Evolutionary conservation across 2,113 vertebrate species (phyloP).

Genomic region (Papio anubis): DNA sequence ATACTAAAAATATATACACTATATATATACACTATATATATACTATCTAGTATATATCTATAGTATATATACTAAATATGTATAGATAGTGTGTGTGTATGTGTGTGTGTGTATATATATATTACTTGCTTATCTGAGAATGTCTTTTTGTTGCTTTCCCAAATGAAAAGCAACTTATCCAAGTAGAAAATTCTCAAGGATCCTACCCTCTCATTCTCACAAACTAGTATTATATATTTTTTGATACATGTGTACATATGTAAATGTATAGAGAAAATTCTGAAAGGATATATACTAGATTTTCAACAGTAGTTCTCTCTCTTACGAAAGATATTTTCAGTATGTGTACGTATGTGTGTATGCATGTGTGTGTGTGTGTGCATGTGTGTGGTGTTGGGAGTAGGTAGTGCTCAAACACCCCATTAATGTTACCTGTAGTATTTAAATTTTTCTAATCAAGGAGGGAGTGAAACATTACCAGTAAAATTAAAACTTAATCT

Average conservation of each 20-base stretch:
- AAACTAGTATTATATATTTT: not conserved
- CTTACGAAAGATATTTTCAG: not conserved
- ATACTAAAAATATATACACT: too few relatives aligned
- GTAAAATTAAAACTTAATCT: slow-evolving; percentile 46
- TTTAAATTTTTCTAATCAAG: slow-evolving; percentile 38
- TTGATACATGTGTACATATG: not conserved
- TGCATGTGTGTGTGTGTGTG: not conserved
- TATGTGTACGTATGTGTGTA: not conserved
- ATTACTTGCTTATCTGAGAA: not conserved
- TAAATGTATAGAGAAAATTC: slow-evolving; percentile 22
- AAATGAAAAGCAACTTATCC: not conserved
- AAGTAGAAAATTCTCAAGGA: not conserved
- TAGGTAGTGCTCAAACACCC: not conserved
- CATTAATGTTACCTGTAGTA: not conserved
- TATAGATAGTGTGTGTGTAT: not conserved
- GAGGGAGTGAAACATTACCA: not conserved
- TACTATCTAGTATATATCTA: too few relatives aligned
- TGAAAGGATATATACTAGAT: not conserved
- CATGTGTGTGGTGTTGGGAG: not conserved
- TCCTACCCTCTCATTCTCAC: not conserved
- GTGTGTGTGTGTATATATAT: not conserved
- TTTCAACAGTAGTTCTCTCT: slow-evolving; percentile 7
- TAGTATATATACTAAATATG: not conserved
- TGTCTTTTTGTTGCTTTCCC: not conserved
- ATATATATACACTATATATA: too few relatives aligned